These are phyloP conservation scores for Hyaena hyaena DNA, from an alignment of 2,113 vertebrate genomes.

Conservation along the genomic window DNA sequence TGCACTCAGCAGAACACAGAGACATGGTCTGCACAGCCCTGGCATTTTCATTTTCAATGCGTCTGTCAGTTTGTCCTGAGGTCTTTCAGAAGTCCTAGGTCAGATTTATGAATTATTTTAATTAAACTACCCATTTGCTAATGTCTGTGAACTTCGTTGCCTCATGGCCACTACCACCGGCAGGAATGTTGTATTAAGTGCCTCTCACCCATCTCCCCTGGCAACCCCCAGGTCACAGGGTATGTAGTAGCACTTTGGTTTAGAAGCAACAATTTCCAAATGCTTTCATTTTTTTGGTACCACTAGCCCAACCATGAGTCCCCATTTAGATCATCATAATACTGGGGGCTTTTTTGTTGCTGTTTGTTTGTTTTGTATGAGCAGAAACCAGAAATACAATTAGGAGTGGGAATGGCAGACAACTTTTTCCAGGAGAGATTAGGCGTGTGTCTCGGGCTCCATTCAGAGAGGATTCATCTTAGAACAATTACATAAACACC, in stretches of 20 bases:
- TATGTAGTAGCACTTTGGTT: background rate
- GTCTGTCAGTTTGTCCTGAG: background rate
- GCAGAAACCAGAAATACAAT: background rate
- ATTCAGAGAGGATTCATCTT: background rate
- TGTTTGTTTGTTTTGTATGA: background rate
- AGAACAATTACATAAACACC: slow-evolving; percentile 71
- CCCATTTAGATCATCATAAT: background rate
- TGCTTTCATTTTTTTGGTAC: background rate
- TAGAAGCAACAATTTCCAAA: background rate
- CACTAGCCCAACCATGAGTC: background rate
- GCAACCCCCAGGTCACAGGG: background rate
- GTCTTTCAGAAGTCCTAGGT: background rate
- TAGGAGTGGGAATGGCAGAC: background rate
- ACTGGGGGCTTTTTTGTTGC: too few species aligned
- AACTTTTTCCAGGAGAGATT: slow-evolving; percentile 7
- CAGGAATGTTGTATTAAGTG: background rate
- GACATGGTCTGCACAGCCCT: rapidly evolving
- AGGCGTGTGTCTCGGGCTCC: background rate
- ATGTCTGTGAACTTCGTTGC: background rate
- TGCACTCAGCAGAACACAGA: background rate
- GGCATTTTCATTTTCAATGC: background rate
- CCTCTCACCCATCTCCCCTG: background rate
- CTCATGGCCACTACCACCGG: background rate
- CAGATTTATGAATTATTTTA: background rate
- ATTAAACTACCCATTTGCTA: background rate